phyloP scores from a whole-genome alignment of 2,797 vertebrate genomes.

The Gallinago solitaria region DNA sequence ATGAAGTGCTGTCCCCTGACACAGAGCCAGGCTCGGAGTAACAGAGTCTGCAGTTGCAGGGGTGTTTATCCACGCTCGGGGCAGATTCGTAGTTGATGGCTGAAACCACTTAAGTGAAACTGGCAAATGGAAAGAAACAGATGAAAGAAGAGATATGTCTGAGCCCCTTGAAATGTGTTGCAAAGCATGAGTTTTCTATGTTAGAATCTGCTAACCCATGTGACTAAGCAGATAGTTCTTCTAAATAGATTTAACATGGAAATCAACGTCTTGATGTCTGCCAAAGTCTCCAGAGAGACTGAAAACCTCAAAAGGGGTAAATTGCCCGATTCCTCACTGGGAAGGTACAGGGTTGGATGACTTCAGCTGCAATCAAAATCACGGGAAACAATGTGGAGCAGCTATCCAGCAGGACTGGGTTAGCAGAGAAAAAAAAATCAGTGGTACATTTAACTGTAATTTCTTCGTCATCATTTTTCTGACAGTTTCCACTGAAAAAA shows the following conservation, averaged over 20 bases:
- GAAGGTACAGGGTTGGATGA: not conserved
- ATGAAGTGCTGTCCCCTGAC: not conserved
- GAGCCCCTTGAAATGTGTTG: not conserved
- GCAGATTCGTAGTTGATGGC: fast-evolving
- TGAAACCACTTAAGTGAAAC: not conserved
- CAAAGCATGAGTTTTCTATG: not conserved
- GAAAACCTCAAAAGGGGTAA: not conserved
- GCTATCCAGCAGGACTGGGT: not conserved
- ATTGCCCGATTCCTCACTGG: not conserved
- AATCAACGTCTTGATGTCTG: not conserved
- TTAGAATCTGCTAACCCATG: not conserved
- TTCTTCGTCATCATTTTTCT: not conserved
- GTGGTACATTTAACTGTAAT: not conserved
- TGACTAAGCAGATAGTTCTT: not conserved
- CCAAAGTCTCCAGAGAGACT: not conserved
- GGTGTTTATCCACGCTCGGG: not conserved
- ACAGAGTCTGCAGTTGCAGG: no score
- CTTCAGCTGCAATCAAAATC: not conserved
- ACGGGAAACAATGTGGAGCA: not conserved
- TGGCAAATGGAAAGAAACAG: not conserved
- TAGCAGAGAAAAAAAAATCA: not conserved
- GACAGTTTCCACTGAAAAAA: not conserved
- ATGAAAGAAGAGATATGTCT: not conserved
- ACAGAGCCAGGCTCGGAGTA: not conserved
- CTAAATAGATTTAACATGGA: not conserved